A percentile compares a stretch with the other conserved stretches of the same genome.
Evolutionary conservation across 2,797 vertebrate genomes (phyloP).

Genomic region (Huso huso): DNA sequence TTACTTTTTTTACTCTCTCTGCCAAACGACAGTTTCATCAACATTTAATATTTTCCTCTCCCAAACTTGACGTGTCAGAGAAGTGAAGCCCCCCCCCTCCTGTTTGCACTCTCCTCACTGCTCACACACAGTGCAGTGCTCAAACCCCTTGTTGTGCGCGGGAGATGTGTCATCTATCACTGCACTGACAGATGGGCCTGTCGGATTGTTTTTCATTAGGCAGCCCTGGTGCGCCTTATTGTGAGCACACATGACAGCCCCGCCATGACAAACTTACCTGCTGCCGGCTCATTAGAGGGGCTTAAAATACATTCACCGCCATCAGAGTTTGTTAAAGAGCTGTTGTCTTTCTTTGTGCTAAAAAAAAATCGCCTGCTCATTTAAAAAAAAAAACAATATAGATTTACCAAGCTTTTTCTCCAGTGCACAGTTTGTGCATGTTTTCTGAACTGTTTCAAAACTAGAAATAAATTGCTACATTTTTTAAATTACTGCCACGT

Average conservation of each 20-base stretch:
- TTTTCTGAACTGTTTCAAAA: too few relatives aligned
- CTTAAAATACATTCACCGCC: slow-evolving; percentile 2
- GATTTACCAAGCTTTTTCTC: slow-evolving; percentile 9
- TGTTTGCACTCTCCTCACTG: neutral
- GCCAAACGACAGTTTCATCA: slow-evolving; percentile 18
- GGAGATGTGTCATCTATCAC: slow-evolving; percentile 19
- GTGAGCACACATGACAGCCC: slow-evolving; percentile 8
- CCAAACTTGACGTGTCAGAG: neutral
- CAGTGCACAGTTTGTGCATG: slow-evolving; percentile 6
- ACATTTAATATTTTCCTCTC: slow-evolving; percentile 11
- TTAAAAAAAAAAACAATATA: neutral
- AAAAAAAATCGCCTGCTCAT: neutral
- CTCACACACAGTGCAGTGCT: slow-evolving; percentile 2
- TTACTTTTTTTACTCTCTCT: slow-evolving; percentile 29
- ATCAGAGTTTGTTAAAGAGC: neutral
- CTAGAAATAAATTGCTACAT: too few relatives aligned
- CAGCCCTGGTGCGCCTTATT: neutral
- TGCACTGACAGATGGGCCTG: slow-evolving; percentile 22
- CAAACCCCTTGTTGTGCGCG: neutral
- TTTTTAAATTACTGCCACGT: too few relatives aligned
- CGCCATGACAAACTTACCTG: slow-evolving; percentile 5
- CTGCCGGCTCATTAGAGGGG: slow-evolving; percentile 5
- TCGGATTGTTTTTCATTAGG: slow-evolving; percentile 24
- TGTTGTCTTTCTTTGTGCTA: neutral
- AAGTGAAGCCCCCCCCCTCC: neutral